These are phyloP conservation scores for Oryzias sinensis DNA, from an alignment of 2,797 vertebrate species.

Conservation along the genomic window DNA sequence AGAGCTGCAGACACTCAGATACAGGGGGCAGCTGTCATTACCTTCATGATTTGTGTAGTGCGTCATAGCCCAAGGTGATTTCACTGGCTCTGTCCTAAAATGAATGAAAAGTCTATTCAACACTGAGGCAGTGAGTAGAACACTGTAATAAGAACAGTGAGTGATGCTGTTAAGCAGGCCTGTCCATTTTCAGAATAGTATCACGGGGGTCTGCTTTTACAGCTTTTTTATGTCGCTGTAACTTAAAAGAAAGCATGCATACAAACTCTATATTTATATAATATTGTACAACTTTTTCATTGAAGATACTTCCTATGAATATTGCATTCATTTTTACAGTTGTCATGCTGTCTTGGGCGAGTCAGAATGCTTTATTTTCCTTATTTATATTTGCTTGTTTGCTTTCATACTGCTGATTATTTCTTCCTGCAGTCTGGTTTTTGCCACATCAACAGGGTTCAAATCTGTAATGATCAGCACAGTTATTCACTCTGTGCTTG, in stretches of 20 bases:
- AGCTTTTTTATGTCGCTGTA: neutral
- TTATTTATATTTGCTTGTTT: too few species aligned
- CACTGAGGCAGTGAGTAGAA: slow-evolving; percentile 18
- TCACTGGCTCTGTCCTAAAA: slow-evolving; percentile 33
- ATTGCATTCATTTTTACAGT: too few species aligned
- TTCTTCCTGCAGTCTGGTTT: too few species aligned
- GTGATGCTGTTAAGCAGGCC: slow-evolving; percentile 10
- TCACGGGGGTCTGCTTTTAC: slow-evolving; percentile 6
- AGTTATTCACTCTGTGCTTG: too few species aligned
- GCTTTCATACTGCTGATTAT: too few species aligned
- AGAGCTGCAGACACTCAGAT: slow-evolving; percentile 55
- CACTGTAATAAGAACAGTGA: slow-evolving; percentile 29
- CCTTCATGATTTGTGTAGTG: slow-evolving; percentile 45
- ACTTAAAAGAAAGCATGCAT: slow-evolving; percentile 9
- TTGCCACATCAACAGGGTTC: too few species aligned
- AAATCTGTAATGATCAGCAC: too few species aligned
- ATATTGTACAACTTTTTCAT: too few species aligned
- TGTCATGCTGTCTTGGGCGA: too few species aligned
- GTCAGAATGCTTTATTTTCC: too few species aligned
- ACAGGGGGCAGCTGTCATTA: slow-evolving; percentile 54
- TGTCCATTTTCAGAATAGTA: slow-evolving; percentile 13
- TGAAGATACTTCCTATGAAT: too few species aligned
- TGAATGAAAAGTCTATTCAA: slow-evolving; percentile 7
- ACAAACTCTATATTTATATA: too few species aligned
- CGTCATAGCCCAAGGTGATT: slow-evolving; percentile 58